A percentile compares a stretch with the other conserved stretches of the same genome.
Evolutionary conservation across 2,113 vertebrate genomes (phyloP).

Genomic region (Carassius carassius): DNA sequence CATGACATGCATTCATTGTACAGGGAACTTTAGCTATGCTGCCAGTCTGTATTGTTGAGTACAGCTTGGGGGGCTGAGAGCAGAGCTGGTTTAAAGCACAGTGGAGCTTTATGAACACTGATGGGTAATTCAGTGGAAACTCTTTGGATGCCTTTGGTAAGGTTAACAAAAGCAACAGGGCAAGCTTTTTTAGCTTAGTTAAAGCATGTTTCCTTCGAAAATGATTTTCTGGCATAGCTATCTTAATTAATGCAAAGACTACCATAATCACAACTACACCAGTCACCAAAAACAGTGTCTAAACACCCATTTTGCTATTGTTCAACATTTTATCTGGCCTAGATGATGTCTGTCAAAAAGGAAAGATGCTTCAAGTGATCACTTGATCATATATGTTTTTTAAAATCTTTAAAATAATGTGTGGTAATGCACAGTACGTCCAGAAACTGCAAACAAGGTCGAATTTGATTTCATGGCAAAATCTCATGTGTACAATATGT

Average conservation of each 20-base stretch:
- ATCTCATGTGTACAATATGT: not conserved
- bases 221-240: not conserved
- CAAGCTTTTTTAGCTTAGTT: not conserved
- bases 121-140: not conserved
- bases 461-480: not conserved
- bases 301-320: not conserved
- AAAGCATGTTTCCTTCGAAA: not conserved
- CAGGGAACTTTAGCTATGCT: constrained; percentile 2
- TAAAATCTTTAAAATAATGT: not conserved
- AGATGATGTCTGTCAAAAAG: not conserved
- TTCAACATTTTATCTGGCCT: not conserved
- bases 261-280: not conserved
- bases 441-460: not conserved
- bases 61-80: not conserved
- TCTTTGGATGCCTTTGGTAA: not conserved
- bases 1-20: not conserved
- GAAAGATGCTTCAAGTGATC: not conserved
- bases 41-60: not conserved
- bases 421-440: not conserved
- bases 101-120: not conserved
- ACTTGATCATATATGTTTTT: not conserved
- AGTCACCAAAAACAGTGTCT: not conserved
- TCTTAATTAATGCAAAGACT: not conserved
- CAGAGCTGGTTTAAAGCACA: not conserved
- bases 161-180: not conserved